Percentiles rank a stretch among this genome's conserved stretches.
Evolutionary conservation across 1,140 invertebrate species (phyloP).

Genomic region (Nomia melanderi): DNA sequence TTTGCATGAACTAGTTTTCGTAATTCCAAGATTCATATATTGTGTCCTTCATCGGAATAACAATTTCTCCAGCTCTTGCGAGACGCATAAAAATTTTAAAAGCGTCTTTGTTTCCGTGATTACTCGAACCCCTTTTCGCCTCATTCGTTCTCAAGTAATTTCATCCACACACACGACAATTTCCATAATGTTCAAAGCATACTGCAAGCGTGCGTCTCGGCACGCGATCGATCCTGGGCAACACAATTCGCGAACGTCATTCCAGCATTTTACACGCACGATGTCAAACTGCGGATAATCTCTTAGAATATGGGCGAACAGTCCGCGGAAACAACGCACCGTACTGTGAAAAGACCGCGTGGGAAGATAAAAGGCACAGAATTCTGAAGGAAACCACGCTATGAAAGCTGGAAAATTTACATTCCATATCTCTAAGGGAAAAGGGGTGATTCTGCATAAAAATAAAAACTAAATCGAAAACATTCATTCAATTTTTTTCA

Average conservation of each 20-base stretch:
- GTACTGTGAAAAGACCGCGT: slow-evolving; percentile 13
- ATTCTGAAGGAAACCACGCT: slow-evolving; percentile 2
- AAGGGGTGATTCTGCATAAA: no score
- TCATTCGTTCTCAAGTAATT: slow-evolving; percentile 1
- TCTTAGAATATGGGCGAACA: slow-evolving; percentile 16
- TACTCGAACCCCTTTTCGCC: not conserved
- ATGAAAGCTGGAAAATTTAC: no score
- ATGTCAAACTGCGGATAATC: slow-evolving; percentile 12
- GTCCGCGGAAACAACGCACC: slow-evolving; percentile 31
- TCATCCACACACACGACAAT: not conserved
- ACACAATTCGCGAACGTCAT: slow-evolving; percentile 11
- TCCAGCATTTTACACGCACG: slow-evolving; percentile 12
- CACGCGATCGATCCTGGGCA: slow-evolving; percentile 10
- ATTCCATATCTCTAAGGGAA: no score
- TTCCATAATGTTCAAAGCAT: slow-evolving; percentile 10
- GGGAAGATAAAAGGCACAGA: slow-evolving; percentile 19
- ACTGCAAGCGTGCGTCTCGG: not conserved
- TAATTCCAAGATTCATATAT: not conserved
- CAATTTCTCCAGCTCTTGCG: not conserved
- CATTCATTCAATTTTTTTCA: no score
- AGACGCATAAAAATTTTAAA: not conserved
- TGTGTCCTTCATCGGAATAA: not conserved
- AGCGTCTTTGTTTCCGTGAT: not conserved
- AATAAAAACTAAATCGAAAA: no score
- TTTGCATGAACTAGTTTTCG: no score